Evolutionary conservation across 1,140 invertebrate species (phyloP).

Genomic region (Bombus consobrinus): DNA sequence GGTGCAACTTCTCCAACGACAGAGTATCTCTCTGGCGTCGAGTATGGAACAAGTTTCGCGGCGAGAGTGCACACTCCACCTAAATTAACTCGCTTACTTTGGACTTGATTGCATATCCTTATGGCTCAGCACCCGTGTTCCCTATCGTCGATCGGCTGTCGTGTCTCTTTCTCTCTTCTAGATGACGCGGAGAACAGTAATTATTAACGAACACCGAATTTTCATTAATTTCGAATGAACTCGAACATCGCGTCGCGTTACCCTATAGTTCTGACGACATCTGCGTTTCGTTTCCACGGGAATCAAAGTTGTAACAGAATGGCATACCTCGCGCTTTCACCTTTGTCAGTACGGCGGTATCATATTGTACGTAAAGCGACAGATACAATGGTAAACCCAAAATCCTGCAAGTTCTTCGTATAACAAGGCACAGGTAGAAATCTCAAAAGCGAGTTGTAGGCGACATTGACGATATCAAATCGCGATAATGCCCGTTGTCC

Average conservation of each 20-base stretch:
- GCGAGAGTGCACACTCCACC: conserved; percentile 76
- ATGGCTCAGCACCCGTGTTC: conserved; percentile 57
- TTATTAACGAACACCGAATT: conserved; percentile 54
- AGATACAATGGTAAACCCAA: not conserved
- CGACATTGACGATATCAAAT: conserved; percentile 28
- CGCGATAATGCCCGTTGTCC: conserved; percentile 36
- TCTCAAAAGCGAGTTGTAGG: not conserved
- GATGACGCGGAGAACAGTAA: conserved; percentile 33
- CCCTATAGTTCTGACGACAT: not conserved
- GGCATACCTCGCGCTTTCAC: not conserved
- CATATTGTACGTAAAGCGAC: not conserved
- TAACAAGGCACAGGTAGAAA: not conserved
- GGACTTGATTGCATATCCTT: conserved; percentile 75
- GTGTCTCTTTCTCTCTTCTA: conserved; percentile 34
- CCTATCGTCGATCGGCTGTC: conserved; percentile 56
- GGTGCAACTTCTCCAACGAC: conserved; percentile 73
- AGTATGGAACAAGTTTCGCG: conserved; percentile 74
- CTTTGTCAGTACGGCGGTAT: not conserved
- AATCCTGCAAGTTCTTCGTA: not conserved
- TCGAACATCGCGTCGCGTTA: not conserved
- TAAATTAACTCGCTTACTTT: conserved; percentile 78
- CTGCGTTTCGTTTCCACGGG: not conserved
- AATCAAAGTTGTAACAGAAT: not conserved
- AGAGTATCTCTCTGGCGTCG: conserved; percentile 61
- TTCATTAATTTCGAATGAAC: conserved; percentile 38